phyloP scores from a whole-genome alignment of 2,797 vertebrate species.

The Tolypeutes matacus region DNA sequence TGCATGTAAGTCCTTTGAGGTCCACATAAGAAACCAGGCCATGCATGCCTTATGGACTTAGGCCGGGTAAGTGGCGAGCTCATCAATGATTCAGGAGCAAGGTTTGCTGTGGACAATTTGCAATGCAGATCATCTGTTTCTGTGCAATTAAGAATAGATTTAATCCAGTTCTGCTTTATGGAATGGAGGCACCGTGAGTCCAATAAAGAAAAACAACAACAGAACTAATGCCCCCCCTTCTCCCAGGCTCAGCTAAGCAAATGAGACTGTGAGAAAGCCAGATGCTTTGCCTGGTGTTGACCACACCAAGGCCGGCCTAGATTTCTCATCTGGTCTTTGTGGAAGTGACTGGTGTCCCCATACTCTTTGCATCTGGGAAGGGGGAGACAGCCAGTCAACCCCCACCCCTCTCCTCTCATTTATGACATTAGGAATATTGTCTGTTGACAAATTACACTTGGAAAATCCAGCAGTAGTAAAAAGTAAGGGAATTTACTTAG shows the following conservation, averaged over 20 bases:
- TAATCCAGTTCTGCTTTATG: slow-evolving; percentile 61
- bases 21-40: background rate
- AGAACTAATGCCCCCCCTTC: background rate
- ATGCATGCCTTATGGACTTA: background rate
- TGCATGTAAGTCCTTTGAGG: background rate
- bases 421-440: background rate
- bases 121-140: slow-evolving; percentile 68
- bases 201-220: slow-evolving; percentile 65
- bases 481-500: background rate
- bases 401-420: background rate
- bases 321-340: background rate
- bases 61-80: slow-evolving; percentile 22
- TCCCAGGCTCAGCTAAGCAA: slow-evolving; percentile 24
- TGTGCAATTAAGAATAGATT: slow-evolving; percentile 60
- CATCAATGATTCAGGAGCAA: slow-evolving; percentile 63
- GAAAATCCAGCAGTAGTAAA: slow-evolving; percentile 8
- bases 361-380: background rate
- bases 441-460: slow-evolving; percentile 40
- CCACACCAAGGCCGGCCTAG: background rate
- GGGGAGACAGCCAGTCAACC: background rate
- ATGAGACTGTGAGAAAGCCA: background rate
- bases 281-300: background rate
- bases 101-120: slow-evolving; percentile 51
- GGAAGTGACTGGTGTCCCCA: background rate
- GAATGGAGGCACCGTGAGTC: slow-evolving; percentile 14